These are phyloP conservation scores for Dysdera silvatica DNA, from an alignment of 1,140 invertebrate species.

Conservation along the genomic window DNA sequence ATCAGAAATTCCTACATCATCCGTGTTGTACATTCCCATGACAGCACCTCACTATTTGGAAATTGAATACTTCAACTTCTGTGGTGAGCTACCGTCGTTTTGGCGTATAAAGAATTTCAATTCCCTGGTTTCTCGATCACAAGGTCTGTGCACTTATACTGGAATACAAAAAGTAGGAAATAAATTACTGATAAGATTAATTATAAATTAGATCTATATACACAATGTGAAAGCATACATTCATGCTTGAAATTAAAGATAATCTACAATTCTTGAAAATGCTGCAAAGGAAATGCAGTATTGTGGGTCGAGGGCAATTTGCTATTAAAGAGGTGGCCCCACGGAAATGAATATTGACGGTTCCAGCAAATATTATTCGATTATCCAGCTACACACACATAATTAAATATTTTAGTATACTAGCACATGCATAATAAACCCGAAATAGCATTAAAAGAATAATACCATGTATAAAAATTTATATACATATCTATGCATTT, in stretches of 20 bases:
- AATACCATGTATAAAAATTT: neutral
- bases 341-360: too few species aligned
- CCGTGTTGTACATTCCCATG: conserved; percentile 82
- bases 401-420: neutral
- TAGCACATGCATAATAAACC: conserved; percentile 1
- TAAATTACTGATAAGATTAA: neutral
- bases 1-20: conserved; percentile 49
- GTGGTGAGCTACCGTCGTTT: conserved; percentile 50
- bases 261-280: too few species aligned
- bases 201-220: too few species aligned
- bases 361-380: too few species aligned
- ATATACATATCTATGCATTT: neutral
- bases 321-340: too few species aligned
- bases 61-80: conserved; percentile 58
- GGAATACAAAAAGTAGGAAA: conserved; percentile 42
- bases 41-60: conserved; percentile 66
- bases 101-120: conserved; percentile 60
- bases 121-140: conserved; percentile 62
- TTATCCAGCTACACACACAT: neutral
- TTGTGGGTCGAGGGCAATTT: too few species aligned
- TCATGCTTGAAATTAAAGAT: too few species aligned
- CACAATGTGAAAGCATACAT: too few species aligned
- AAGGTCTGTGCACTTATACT: conserved; percentile 78
- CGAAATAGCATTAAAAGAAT: conserved; percentile 5
- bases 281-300: too few species aligned